Evolutionary conservation across 2,113 vertebrate genomes (phyloP), one percentile per base, ranked within the genome.

Genomic region (Boulengeromyrus knoepffleri): DNA sequence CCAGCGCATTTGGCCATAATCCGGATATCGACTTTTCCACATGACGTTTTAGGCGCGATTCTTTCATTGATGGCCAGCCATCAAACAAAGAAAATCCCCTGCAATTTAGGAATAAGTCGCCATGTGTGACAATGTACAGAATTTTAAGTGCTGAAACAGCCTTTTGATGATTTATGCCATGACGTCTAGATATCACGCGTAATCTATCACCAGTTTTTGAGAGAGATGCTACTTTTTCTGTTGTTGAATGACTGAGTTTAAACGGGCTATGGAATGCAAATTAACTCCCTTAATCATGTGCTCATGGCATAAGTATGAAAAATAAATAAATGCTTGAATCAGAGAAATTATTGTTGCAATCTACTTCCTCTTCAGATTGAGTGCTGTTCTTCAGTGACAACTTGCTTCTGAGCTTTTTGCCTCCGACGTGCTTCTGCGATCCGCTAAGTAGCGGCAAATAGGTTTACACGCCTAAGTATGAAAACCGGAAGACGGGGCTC

Each of bases 401-500:
- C 87, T n/a, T 42, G 53, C n/a, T 62, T 62, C n/a, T 24, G 17
- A 46, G 87, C 39, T 3, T 42, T 56, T 58, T 62, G 53, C 24
- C 21, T 53, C 85, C 24, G 39, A 5, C 39, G 87, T 62, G 3
- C 1, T 70, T 84, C n/a, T 62, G 56, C 90, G 87, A 91, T 89
- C 88, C 74, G 91, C 92, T 88, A 90, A 89, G 80, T 47, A 90
- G 42, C 58, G 89, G 66, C 45, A 90, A 46, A 93, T 53, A 45
- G 5, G 66, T 47, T 93, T 87, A 90, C 89, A 85, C 89, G 90
- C 91, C 52, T 85, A 31, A 90, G 85, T 77, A 80, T 62, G 77
- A 31, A 91, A 91, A 91, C 89, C 31, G 92, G 89, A 91, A 92
- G 90, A 90, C 31, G 50, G 89, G 62, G 90, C 89, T 91, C 90